Evolutionary conservation across 2,888 invertebrate species (phyloP), one percentile per base, ranked within the genome.

Genomic region (Achlya flavicornis): DNA sequence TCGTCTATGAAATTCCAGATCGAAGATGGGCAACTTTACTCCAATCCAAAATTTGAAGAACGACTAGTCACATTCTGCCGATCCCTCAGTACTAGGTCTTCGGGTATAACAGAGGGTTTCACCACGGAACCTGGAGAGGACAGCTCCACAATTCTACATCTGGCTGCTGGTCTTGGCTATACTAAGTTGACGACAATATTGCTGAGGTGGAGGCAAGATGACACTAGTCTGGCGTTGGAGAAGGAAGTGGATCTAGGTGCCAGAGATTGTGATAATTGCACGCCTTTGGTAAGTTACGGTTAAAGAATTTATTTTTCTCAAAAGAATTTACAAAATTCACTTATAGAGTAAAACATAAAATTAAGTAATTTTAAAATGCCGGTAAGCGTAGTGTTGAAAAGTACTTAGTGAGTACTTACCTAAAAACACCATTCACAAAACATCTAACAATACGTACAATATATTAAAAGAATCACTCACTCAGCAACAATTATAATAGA

Each of bases 231-330:
- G 72, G 95, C 98, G 62, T 93, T 98, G 68, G 98, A 98, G 86
- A 96, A 97, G 38, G 99, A 99, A 94, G 97, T 99, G 57, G 98
- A 99, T 92, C 97, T 98, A 66, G 95, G 98, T 64, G 97, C 97
- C 73, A 96, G 97, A 80, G 99, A 99, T 88, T 95, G 96, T 70
- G 97, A 98, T 78, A 98, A 98, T 64, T 97, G 96, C 78, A 99
- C 99, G 6, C 98, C 99, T 63, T 94, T 99, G 94, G 98, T 98
- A 89, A 93, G 92, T 86, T 61, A 2, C 35, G 7, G 0, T 6
- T 16, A 3, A 5, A 16, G 2, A n/a, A 16, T 48, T n/a, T n/a
- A n/a, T n/a, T n/a, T n/a, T n/a, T n/a, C n/a, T n/a, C n/a, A n/a
- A n/a, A n/a, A n/a, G n/a, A n/a, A n/a, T n/a, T n/a, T n/a, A n/a